Evolutionary conservation across 2,113 vertebrate genomes (phyloP), one percentile per base, ranked within the genome.

Genomic region (Dasyurus viverrinus): DNA sequence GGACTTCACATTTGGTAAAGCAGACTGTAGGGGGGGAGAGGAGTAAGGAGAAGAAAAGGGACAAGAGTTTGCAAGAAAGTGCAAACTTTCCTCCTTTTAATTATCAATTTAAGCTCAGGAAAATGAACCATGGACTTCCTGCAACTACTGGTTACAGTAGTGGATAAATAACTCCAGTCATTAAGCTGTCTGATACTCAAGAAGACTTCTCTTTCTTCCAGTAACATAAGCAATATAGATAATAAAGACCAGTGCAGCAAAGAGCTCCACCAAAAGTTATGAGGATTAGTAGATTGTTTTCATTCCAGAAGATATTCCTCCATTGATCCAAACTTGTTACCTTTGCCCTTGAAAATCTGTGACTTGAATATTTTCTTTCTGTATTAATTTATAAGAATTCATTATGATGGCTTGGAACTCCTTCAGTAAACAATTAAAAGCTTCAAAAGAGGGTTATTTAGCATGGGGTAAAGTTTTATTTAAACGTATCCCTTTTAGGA

Each of bases 121-220:
- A 97, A 98, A 97, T 96, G 94, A 76, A 94, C 95, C 93, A n/a
- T 84, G 50, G 24, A 96, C 92, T 46, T 95, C 89, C 84, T 90
- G 76, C 54, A 97, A 95, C 96, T 98, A 97, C 97, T 98, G 95
- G 98, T 98, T 98, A 98, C 90, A 97, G 97, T 98, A 84, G 27
- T 92, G 92, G 97, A 97, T 90, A 94, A 57, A 60, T 98, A 97
- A 98, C 97, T 98, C 97, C 97, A 95, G 93, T 94, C 93, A 96
- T 99, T 98, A 99, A 98, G 99, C 99, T 96, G 99, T 99, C 97
- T 99, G 99, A 98, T 99, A 99, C 96, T 99, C 99, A 90, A 99
- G 98, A 47, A 99, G 99, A 98, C 99, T 99, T 98, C 99, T 99
- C 98, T 99, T 99, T 94, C 99, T 99, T 95, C 99, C 99, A 94